phyloP scores from a whole-genome alignment of 1,140 invertebrate species.

The Plutomurus gul region DNA sequence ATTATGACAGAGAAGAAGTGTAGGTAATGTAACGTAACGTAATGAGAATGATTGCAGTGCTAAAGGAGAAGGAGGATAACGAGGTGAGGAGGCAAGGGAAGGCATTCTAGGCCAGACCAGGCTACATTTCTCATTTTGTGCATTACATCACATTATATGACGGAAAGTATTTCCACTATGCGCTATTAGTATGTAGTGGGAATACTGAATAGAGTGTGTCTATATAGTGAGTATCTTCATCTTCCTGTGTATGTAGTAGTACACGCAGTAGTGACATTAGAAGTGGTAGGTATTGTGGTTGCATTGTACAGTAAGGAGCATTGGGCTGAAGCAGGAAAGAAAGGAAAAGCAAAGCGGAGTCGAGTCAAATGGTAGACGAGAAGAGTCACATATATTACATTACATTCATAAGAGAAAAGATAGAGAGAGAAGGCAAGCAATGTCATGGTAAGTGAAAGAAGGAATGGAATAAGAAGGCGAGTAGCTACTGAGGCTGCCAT shows the following conservation, averaged over 20 bases:
- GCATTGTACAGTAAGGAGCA: neutral
- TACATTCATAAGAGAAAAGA: neutral
- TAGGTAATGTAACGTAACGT: slow-evolving; percentile 21
- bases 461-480: neutral
- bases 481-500: neutral
- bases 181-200: neutral
- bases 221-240: neutral
- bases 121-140: slow-evolving; percentile 20
- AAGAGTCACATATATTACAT: neutral
- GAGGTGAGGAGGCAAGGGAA: slow-evolving; percentile 1
- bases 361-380: neutral
- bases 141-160: slow-evolving; percentile 21
- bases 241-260: neutral
- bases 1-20: neutral
- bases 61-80: neutral
- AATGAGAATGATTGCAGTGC: slow-evolving; percentile 13
- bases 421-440: neutral
- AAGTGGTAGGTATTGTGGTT: neutral
- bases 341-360: no score
- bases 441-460: neutral
- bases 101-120: neutral
- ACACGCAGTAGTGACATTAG: neutral
- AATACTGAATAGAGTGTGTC: neutral
- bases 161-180: slow-evolving; percentile 1
- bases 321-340: no score